A percentile compares a stretch with the other conserved stretches of the same genome.
Conservation (phyloP, 2,797 vertebrate species). For the Cossypha caffra region DNA sequence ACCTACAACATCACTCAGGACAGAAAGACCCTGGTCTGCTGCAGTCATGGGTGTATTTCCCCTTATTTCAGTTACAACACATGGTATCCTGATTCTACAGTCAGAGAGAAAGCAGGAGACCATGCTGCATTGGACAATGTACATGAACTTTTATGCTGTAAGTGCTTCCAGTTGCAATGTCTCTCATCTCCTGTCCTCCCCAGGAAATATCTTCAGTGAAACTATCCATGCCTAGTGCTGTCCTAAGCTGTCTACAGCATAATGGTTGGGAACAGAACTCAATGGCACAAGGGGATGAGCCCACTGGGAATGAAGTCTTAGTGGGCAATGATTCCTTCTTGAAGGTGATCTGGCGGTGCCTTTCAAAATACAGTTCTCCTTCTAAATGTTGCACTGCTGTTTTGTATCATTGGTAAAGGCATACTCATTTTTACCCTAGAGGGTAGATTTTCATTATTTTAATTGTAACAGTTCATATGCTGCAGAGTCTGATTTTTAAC, state of each 20-base stretch:
- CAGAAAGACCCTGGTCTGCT: not conserved
- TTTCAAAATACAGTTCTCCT: not conserved
- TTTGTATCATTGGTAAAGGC: slow-evolving; percentile 15
- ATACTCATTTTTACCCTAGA: slow-evolving; percentile 19
- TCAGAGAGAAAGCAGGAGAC: not conserved
- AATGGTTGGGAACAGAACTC: not conserved
- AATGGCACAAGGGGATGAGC: not conserved
- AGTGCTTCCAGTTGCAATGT: not conserved
- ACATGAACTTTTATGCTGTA: not conserved
- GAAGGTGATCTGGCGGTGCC: not conserved
- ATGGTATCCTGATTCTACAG: not conserved
- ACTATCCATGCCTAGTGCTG: not conserved
- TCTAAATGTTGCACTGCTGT: not conserved
- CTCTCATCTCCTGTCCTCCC: not conserved
- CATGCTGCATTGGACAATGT: not conserved
- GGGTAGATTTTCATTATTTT: not conserved
- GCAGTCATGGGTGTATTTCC: not conserved
- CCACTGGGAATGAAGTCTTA: not conserved
- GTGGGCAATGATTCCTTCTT: not conserved
- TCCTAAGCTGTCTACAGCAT: not conserved
- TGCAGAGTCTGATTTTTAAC: slow-evolving; percentile 72
- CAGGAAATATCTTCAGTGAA: not conserved
- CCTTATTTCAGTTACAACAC: not conserved
- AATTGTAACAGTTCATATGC: slow-evolving; percentile 1
- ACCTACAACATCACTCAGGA: not conserved